phyloP scores from a whole-genome alignment of 2,888 invertebrate genomes.

The Tenthredo distinguenda region DNA sequence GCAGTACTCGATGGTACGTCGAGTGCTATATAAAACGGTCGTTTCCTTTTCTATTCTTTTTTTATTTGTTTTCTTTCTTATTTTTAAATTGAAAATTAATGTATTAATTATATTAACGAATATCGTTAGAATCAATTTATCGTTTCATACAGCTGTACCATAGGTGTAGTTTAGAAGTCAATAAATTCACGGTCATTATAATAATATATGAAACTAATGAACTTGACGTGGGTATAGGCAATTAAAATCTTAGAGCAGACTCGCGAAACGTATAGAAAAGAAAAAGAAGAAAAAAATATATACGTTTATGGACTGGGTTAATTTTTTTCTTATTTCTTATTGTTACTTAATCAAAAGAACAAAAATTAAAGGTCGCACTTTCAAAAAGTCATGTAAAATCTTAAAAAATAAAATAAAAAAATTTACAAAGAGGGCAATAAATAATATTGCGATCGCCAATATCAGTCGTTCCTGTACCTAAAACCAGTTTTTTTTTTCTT shows the following conservation, averaged over 20 bases:
- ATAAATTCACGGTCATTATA: neutral
- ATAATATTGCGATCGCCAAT: neutral
- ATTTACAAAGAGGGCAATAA: neutral
- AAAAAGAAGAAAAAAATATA: too few species aligned
- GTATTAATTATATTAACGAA: neutral
- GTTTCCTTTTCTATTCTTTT: too few species aligned
- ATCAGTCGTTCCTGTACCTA: neutral
- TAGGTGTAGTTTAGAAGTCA: neutral
- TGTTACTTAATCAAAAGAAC: neutral
- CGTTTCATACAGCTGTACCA: neutral
- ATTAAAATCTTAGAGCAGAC: too few species aligned
- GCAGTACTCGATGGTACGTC: neutral
- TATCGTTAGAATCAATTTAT: neutral
- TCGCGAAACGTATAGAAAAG: too few species aligned
- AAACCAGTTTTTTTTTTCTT: constrained; percentile 1
- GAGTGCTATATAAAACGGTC: too few species aligned
- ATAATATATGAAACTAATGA: neutral
- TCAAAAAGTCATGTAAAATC: neutral
- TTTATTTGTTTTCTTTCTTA: neutral
- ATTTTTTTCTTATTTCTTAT: too few species aligned
- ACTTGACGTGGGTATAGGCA: too few species aligned
- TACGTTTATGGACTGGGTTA: too few species aligned
- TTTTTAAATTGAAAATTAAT: neutral
- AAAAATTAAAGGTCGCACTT: neutral
- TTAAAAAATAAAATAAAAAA: too few species aligned